phyloP scores from a whole-genome alignment of 92 coral and sea anemone species.

The Meandrina meandrites region DNA sequence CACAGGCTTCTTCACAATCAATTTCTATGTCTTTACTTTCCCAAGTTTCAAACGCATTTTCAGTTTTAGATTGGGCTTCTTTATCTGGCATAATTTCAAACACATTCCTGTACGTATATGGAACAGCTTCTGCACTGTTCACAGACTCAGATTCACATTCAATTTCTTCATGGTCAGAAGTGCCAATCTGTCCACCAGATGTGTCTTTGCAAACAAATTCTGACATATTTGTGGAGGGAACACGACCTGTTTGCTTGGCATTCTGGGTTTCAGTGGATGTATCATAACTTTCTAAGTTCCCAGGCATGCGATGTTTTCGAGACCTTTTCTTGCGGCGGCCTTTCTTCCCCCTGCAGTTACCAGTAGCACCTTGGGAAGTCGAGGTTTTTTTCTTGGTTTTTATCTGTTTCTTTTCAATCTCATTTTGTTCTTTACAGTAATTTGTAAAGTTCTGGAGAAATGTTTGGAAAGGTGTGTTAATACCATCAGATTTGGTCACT shows the following conservation, averaged over 20 bases:
- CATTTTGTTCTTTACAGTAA: not conserved
- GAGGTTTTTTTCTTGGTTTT: not conserved
- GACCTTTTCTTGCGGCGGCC: too few species aligned
- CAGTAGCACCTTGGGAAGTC: not conserved
- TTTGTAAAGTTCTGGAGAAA: conserved; percentile 15
- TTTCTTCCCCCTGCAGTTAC: not conserved
- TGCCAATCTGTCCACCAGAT: not conserved
- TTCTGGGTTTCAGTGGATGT: not conserved
- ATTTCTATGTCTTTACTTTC: not conserved
- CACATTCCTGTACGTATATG: not conserved
- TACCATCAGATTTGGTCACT: not conserved
- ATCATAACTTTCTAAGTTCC: conserved; percentile 27
- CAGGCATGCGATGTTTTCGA: not conserved
- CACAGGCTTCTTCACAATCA: not conserved
- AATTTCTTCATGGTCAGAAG: not conserved
- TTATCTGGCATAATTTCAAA: not conserved
- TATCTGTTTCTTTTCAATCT: not conserved
- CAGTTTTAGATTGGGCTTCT: not conserved
- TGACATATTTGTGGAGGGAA: not conserved
- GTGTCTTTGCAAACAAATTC: not conserved
- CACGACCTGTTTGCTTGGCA: not conserved
- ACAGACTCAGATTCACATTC: not conserved
- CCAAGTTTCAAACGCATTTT: not conserved
- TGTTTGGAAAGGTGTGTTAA: not conserved
- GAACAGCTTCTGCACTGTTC: not conserved